Evolutionary conservation across 2,888 invertebrate genomes (phyloP), one percentile per base, ranked within the genome.

Genomic region (Rhagonycha lutea): DNA sequence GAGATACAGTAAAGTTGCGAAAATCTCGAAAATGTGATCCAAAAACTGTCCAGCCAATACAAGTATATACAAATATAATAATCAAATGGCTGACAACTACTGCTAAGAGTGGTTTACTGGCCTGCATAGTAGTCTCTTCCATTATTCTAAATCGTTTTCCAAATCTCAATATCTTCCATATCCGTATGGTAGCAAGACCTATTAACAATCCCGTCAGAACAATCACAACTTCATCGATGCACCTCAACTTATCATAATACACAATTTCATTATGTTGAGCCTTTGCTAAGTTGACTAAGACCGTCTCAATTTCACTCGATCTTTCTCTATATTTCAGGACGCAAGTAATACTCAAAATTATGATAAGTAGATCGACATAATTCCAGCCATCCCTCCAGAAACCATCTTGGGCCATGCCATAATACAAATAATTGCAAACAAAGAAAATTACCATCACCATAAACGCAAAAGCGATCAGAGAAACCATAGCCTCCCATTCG

Each of bases 141-240:
- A 80, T 78, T 47, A 81, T 71, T 72, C 68, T 71, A 74, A 82
- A 82, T 61, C 80, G 77, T 18, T 70, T 65, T 5, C 73, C 73
- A 68, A 81, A 82, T 69, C 81, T 62, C 14, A 81, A 75, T 26
- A 82, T 65, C 65, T 78, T 80, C 81, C 82, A 82, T 11, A 80
- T 47, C 24, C 81, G 73, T 1, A 82, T 61, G 1, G 79, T 79
- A 1, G 80, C 79, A 14, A 82, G 67, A 14, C 78, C 77, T 12
- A 81, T 78, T 29, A 82, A 72, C 3, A 78, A 3, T 4, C 80
- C 75, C 3, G 78, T 78, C 12, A 79, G 60, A 14, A 81, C 32
- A 1, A 70, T 80, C 4, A 82, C 14, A 1, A 68, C 9, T 26
- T 77, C 70, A 9, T 80, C 78, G 63, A 78, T 76, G 65, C 72